phyloP scores from a whole-genome alignment of 2,113 vertebrate species.

The Ibidorhyncha struthersii region DNA sequence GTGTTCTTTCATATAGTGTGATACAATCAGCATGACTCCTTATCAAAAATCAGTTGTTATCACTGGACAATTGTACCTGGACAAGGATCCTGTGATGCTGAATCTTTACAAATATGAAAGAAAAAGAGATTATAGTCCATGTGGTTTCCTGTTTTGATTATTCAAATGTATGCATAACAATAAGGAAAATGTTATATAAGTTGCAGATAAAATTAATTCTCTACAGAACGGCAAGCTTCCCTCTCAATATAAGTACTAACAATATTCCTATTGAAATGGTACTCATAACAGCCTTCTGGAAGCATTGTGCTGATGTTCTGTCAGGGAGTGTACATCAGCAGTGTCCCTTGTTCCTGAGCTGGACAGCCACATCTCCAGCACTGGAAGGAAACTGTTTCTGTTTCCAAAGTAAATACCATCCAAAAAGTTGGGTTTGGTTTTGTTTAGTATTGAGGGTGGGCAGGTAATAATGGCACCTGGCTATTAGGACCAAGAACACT shows the following conservation, averaged over 20 bases:
- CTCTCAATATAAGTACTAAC: not conserved
- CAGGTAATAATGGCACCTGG: not conserved
- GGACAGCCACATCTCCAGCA: accelerated
- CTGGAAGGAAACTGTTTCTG: not conserved
- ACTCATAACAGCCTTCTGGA: not conserved
- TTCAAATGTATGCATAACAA: not conserved
- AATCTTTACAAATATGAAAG: not conserved
- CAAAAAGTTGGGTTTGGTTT: not conserved
- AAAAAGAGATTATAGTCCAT: not conserved
- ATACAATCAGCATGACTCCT: accelerated
- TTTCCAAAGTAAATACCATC: not conserved
- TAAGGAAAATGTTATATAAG: not conserved
- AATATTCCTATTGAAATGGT: no score
- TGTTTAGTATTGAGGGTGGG: not conserved
- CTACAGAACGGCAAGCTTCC: not conserved
- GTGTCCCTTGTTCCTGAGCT: not conserved
- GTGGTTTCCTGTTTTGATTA: not conserved
- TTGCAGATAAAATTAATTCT: not conserved
- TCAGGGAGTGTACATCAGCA: accelerated
- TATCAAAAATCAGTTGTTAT: not conserved
- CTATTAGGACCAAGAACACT: accelerated
- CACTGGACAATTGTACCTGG: not conserved
- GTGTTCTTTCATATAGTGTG: not conserved
- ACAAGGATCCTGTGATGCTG: not conserved
- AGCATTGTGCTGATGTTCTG: not conserved